Conservation (phyloP, 2,888 invertebrate species). For the Andrena fulva region DNA sequence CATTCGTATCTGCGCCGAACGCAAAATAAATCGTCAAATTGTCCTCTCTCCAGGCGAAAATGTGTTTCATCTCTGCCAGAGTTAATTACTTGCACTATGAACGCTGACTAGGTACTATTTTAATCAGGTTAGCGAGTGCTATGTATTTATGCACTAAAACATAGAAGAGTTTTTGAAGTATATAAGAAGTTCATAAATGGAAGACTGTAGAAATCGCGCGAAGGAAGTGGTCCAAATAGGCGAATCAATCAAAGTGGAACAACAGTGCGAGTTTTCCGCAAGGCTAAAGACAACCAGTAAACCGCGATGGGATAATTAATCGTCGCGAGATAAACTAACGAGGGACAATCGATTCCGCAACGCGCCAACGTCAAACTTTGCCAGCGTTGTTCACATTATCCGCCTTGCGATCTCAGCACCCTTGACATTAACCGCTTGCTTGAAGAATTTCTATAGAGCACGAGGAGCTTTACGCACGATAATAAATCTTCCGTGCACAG, state of each 20-base stretch:
- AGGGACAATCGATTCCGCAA: constrained; percentile 41
- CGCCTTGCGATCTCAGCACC: constrained; percentile 21
- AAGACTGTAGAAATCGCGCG: background rate
- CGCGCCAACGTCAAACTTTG: constrained; percentile 31
- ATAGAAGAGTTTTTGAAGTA: too few species aligned
- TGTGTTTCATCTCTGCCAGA: too few species aligned
- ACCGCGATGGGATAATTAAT: constrained; percentile 42
- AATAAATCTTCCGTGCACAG: constrained; percentile 9
- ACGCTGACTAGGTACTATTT: too few species aligned
- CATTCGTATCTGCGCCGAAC: too few species aligned
- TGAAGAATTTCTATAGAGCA: constrained; percentile 20
- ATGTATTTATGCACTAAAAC: too few species aligned
- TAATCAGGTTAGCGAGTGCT: too few species aligned
- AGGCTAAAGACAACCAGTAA: constrained; percentile 18
- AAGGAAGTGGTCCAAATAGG: background rate
- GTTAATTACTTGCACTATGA: too few species aligned
- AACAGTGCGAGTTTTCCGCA: constrained; percentile 27
- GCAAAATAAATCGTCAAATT: too few species aligned
- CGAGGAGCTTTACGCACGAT: background rate
- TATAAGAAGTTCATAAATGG: background rate
- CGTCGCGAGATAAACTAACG: constrained; percentile 28
- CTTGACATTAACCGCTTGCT: constrained; percentile 26
- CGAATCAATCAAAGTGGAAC: constrained; percentile 23
- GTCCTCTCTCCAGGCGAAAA: too few species aligned
- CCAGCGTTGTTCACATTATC: constrained; percentile 17